A percentile compares a stretch with the other conserved stretches of the same genome.
Conservation (phyloP, 2,113 vertebrate species). For the Lepidothrix coronata region DNA sequence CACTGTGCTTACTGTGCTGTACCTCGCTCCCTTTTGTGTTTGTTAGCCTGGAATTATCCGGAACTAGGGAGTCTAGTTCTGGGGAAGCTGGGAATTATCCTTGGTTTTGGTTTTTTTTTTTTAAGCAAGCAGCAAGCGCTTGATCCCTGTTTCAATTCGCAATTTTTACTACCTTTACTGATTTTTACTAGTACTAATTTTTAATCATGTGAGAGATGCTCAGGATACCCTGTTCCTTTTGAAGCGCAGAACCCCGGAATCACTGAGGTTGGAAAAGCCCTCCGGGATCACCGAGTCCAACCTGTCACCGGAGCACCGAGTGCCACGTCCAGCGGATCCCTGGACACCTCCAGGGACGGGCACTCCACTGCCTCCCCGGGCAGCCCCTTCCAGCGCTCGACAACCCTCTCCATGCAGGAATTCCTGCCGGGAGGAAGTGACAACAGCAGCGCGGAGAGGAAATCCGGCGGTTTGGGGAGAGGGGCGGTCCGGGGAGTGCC, state of each 20-base stretch:
- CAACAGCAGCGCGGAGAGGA: accelerated
- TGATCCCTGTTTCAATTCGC: accelerated
- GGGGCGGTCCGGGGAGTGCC: accelerated
- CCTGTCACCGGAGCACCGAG: not conserved
- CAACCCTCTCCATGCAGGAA: accelerated
- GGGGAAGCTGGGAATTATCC: not conserved
- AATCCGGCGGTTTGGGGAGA: accelerated
- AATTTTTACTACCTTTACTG: not conserved
- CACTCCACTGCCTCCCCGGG: accelerated
- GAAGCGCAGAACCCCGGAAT: not conserved
- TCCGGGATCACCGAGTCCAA: accelerated
- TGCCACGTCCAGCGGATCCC: accelerated
- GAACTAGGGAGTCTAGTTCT: not conserved
- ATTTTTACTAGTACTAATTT: too few relatives aligned
- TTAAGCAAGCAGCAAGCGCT: not conserved
- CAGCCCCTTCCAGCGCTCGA: not conserved
- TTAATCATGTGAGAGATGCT: accelerated
- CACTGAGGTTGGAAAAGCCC: not conserved
- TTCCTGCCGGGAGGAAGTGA: not conserved
- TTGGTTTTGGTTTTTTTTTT: not conserved
- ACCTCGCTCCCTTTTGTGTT: not conserved
- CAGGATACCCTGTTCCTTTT: accelerated
- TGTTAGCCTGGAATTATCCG: accelerated
- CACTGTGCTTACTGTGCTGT: not conserved
- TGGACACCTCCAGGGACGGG: accelerated